Conservation (phyloP, 2,113 vertebrate genomes). For the Mesitornis unicolor region DNA sequence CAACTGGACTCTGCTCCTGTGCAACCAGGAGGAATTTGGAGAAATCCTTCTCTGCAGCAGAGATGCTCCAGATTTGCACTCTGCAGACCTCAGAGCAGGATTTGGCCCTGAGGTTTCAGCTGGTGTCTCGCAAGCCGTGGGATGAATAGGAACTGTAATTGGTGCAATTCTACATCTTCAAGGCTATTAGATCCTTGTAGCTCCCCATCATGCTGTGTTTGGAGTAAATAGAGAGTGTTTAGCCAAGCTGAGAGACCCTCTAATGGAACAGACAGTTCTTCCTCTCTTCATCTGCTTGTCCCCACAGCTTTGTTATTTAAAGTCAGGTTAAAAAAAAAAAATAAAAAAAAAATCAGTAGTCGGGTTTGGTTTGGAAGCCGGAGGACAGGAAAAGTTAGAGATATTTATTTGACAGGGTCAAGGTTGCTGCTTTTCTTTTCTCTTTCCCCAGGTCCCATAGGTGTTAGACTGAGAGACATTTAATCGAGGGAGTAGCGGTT, state of each 20-base stretch:
- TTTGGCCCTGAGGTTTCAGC: not conserved
- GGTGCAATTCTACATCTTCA: constrained; percentile 59
- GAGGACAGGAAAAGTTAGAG: constrained; percentile 92
- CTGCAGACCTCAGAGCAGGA: not conserved
- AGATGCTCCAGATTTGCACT: not conserved
- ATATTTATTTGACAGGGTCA: constrained; percentile 99
- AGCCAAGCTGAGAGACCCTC: constrained; percentile 70
- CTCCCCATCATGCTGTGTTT: constrained; percentile 75
- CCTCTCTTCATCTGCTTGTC: constrained; percentile 76
- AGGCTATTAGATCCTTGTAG: constrained; percentile 67
- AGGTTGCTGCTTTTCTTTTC: constrained; percentile 90
- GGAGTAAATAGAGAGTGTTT: constrained; percentile 71
- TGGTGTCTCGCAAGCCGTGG: not conserved
- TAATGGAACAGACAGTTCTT: constrained; percentile 73
- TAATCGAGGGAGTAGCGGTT: constrained; percentile 99
- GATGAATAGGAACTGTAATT: constrained; percentile 58
- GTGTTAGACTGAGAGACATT: constrained; percentile 99
- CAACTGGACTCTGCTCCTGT: not conserved
- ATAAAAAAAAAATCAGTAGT: constrained; percentile 77
- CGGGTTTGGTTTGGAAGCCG: constrained; percentile 87
- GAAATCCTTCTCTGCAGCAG: not conserved
- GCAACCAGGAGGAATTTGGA: not conserved
- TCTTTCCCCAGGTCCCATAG: constrained; percentile 93
- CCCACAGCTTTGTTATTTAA: constrained; percentile 89
- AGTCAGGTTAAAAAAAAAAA: constrained; percentile 73